Evolutionary conservation across 2,797 vertebrate genomes (phyloP).

Genomic region (Argyrosomus regius): DNA sequence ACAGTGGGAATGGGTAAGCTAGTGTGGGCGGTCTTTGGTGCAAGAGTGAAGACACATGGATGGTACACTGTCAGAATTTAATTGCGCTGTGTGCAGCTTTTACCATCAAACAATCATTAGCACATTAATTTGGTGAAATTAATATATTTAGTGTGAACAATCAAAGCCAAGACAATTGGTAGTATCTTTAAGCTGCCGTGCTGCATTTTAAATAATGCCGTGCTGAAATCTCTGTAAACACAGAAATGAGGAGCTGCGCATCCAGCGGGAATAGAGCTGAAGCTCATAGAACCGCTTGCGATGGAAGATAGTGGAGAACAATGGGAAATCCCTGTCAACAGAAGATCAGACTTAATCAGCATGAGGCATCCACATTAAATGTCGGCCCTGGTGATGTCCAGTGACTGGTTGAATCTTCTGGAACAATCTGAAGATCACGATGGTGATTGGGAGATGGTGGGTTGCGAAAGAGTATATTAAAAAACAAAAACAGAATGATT

Average conservation of each 20-base stretch:
- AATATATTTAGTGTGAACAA: slow-evolving; percentile 34
- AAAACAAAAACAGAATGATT: neutral
- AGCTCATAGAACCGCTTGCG: slow-evolving; percentile 3
- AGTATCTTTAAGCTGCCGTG: slow-evolving; percentile 8
- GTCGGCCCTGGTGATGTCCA: neutral
- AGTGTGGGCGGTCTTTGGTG: slow-evolving; percentile 56
- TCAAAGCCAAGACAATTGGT: slow-evolving; percentile 16
- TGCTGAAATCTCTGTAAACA: slow-evolving; percentile 22
- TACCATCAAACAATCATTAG: slow-evolving; percentile 38
- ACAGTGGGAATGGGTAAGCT: slow-evolving; percentile 62
- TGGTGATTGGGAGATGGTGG: neutral
- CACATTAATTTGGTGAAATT: slow-evolving; percentile 33
- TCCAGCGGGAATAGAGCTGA: slow-evolving; percentile 21
- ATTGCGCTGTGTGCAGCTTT: slow-evolving; percentile 34
- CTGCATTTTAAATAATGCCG: slow-evolving; percentile 31
- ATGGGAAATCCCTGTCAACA: slow-evolving; percentile 16
- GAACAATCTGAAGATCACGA: neutral
- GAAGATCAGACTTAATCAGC: slow-evolving; percentile 12
- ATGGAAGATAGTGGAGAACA: slow-evolving; percentile 16
- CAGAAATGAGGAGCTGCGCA: neutral
- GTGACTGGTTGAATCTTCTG: neutral
- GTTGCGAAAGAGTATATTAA: neutral
- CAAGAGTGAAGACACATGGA: slow-evolving; percentile 46
- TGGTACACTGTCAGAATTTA: slow-evolving; percentile 44
- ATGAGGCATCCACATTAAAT: slow-evolving; percentile 16